Evolutionary conservation across 2,797 vertebrate genomes (phyloP), one percentile per base, ranked within the genome.

Genomic region (Remorina albescens): DNA sequence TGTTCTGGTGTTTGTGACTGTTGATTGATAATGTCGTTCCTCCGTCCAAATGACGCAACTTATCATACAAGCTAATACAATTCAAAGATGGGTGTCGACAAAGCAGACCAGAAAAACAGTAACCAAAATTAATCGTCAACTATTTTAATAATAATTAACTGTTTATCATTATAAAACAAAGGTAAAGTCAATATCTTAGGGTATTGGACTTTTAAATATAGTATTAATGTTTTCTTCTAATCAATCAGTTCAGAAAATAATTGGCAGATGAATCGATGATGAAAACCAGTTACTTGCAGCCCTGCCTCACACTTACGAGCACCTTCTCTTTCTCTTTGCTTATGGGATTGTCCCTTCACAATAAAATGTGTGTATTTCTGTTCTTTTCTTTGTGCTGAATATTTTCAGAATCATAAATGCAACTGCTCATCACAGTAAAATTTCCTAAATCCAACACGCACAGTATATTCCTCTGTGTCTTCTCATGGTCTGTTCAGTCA

Each of bases 401-500:
- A 32, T 76, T 13, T 1, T 2, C 10, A 47, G 13, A 28, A 25
- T 47, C 23, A 2, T 8, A 67, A 71, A 46, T 54, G 28, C 23
- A 16, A 9, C 32, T 16, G 15, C 25, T 32, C 18, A 47, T 59
- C 19, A 49, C 8, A 16, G 62, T 59, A 42, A 10, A 28, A 21
- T 26, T 62, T n/a, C 25, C 23, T 21, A 25, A 64, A 41, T 66
- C 26, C 28, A 64, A 42, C 46, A 46, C 7, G n/a, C n/a, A n/a
- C n/a, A n/a, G 6, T 30, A 10, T 19, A 51, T 39, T 55, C 23
- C 28, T 76, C 11, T n/a, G 32, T 21, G 18, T 70, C 37, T 79
- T 50, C 68, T 51, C 32, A 23, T 62, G 25, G 51, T 71, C 58
- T 86, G 71, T 62, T 63, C 51, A 28, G 66, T 56, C 59, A 32